Evolutionary conservation across 1,140 invertebrate genomes (phyloP), one percentile per base, ranked within the genome.

Genomic region (Carposina sasakii): DNA sequence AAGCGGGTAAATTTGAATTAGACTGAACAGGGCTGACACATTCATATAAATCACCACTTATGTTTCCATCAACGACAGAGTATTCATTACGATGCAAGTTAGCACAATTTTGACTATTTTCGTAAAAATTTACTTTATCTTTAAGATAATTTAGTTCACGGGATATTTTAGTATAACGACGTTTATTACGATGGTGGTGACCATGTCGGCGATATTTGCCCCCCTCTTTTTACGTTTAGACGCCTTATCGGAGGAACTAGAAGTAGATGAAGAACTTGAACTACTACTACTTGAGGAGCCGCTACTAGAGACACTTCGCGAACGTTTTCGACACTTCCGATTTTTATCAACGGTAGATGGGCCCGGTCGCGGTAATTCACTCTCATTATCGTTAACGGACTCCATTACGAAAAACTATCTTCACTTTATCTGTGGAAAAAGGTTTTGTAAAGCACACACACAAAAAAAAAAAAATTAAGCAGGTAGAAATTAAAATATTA

Each of bases 11-110:
- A n/a, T n/a, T n/a, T n/a, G n/a, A n/a, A n/a, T n/a, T n/a, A n/a
- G n/a, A n/a, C n/a, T n/a, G n/a, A 6, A 28, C 24, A 28, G 6
- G 6, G 12, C 12, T 12, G 6, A 28, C 24, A 6, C 6, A 28
- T 28, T 28, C 24, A 10, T 44, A 31, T 1, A 44, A 20, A 8
- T 44, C 42, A 2, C 26, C 42, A 16, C 42, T 44, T 3, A 44
- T 6, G 12, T 28, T 28, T 28, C 24, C 12, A 12, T 12, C 12
- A 28, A 28, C 24, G 24, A 6, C 24, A 12, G 24, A 28, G 12
- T n/a, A n/a, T n/a, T n/a, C n/a, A n/a, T n/a, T n/a, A n/a, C n/a
- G n/a, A n/a, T n/a, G n/a, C n/a, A 28, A 28, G 12, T 6, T 28
- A 5, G 24, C 6, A 28, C 6, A 6, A 5, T 12, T 6, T 6